phyloP scores from a whole-genome alignment of 2,888 invertebrate species.

The Ophion costatus region DNA sequence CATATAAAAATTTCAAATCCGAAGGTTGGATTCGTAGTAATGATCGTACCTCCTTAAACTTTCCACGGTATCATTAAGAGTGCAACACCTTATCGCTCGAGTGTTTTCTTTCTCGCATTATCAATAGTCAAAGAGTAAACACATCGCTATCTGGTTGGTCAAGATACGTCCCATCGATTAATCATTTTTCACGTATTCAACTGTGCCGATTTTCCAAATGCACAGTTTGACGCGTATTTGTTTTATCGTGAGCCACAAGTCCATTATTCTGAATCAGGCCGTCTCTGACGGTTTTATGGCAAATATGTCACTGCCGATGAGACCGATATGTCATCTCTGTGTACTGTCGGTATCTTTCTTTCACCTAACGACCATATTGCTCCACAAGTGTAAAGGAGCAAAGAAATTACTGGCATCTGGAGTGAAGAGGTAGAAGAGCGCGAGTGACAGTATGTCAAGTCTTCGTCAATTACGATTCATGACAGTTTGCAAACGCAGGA shows the following conservation, averaged over 20 bases:
- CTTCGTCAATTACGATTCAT: slow-evolving; percentile 13
- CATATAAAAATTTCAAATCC: too few species aligned
- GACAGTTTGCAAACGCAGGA: slow-evolving; percentile 52
- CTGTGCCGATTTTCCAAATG: too few species aligned
- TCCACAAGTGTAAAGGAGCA: neutral
- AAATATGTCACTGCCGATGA: neutral
- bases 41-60: too few species aligned
- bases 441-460: neutral
- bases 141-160: neutral
- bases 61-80: neutral
- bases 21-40: too few species aligned
- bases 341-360: neutral
- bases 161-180: neutral
- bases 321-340: neutral
- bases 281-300: slow-evolving; percentile 1
- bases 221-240: too few species aligned
- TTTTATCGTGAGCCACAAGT: too few species aligned
- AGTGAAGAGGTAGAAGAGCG: neutral
- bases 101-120: neutral
- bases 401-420: neutral
- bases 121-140: neutral
- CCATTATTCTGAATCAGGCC: neutral
- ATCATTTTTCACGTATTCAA: too few species aligned
- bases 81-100: neutral
- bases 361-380: neutral